Evolutionary conservation across 2,888 invertebrate genomes (phyloP).

Genomic region (Magallana nippona): DNA sequence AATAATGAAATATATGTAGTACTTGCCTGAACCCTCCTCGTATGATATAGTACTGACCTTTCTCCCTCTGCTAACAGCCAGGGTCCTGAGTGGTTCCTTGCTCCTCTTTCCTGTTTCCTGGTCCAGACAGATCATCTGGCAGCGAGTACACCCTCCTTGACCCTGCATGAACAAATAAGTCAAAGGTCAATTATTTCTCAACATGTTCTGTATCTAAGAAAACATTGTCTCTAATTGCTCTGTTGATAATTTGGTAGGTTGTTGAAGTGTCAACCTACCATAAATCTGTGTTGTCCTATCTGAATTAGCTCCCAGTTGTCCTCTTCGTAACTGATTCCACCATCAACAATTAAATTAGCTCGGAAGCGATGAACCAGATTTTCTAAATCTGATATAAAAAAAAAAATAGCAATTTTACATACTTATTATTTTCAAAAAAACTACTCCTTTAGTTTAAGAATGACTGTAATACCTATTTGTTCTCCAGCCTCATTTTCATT

Average conservation of each 20-base stretch:
- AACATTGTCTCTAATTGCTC: background rate
- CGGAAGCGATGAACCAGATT: constrained; percentile 90
- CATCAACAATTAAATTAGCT: constrained; percentile 92
- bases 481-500: constrained; percentile 5
- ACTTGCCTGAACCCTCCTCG: background rate
- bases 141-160: constrained; percentile 91
- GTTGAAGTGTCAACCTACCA: constrained; percentile 79
- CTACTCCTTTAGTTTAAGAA: no score
- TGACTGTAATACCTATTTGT: constrained; percentile 11
- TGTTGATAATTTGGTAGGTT: background rate
- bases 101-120: constrained; percentile 88
- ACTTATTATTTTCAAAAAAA: background rate
- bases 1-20: no score
- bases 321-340: constrained; percentile 88
- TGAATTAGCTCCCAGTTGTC: constrained; percentile 83
- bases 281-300: constrained; percentile 74
- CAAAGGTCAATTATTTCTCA: background rate
- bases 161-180: constrained; percentile 81
- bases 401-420: background rate
- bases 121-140: constrained; percentile 97
- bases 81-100: constrained; percentile 77
- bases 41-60: constrained; percentile 59
- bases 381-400: constrained; percentile 77
- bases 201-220: background rate
- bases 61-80: constrained; percentile 69